Conservation (phyloP, 2,888 invertebrate genomes). For the Drosophila atroscutellata region DNA sequence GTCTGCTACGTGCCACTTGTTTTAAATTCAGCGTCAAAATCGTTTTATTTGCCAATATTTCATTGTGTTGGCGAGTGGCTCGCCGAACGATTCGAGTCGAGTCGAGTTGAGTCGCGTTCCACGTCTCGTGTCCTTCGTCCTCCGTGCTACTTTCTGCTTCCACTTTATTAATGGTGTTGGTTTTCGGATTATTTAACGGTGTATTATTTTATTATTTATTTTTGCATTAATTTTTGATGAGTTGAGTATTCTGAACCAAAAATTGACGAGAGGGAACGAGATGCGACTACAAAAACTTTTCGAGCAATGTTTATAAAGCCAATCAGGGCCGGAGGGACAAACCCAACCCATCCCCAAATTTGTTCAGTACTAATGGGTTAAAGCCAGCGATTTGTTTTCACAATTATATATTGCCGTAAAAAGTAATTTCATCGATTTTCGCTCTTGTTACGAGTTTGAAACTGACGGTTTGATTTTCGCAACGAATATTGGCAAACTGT, state of each 20-base stretch:
- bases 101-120: not conserved
- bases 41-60: slow-evolving; percentile 83
- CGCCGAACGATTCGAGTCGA: slow-evolving; percentile 30
- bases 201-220: slow-evolving; percentile 83
- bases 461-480: slow-evolving; percentile 35
- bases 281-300: slow-evolving; percentile 45
- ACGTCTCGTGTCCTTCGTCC: slow-evolving; percentile 1
- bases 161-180: slow-evolving; percentile 83
- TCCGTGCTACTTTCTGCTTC: slow-evolving; percentile 30
- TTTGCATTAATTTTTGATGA: slow-evolving; percentile 81
- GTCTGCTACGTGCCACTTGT: slow-evolving; percentile 79
- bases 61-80: slow-evolving; percentile 67
- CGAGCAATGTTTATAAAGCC: slow-evolving; percentile 57
- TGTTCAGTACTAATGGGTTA: slow-evolving; percentile 57
- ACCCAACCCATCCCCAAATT: not conserved
- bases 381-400: slow-evolving; percentile 34
- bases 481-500: slow-evolving; percentile 61
- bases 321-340: slow-evolving; percentile 30
- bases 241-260: slow-evolving; percentile 34
- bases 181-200: slow-evolving; percentile 83
- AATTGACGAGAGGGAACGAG: slow-evolving; percentile 39
- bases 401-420: slow-evolving; percentile 40
- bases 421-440: slow-evolving; percentile 65
- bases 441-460: slow-evolving; percentile 50
- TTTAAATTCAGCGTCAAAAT: slow-evolving; percentile 84